Evolutionary conservation across 2,113 vertebrate genomes (phyloP).

Genomic region (Lagopus leucura): DNA sequence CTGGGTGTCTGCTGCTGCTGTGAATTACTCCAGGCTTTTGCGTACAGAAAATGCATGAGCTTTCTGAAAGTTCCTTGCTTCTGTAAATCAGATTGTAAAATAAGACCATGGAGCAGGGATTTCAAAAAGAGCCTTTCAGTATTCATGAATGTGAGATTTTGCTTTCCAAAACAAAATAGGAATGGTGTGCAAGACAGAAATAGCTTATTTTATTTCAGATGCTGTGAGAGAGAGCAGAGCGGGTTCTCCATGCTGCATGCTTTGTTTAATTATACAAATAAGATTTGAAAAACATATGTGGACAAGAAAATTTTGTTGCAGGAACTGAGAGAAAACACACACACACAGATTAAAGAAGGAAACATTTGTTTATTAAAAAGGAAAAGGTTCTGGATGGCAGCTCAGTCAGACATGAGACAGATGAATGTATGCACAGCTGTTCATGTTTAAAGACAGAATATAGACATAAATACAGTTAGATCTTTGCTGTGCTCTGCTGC

Average conservation of each 20-base stretch:
- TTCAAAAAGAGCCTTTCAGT: conserved; percentile 55
- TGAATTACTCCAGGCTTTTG: conserved; percentile 23
- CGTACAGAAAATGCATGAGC: conserved; percentile 36
- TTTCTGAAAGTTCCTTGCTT: not conserved
- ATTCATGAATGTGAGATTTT: conserved; percentile 27
- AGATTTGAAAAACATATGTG: conserved; percentile 48
- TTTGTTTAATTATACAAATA: conserved; percentile 70
- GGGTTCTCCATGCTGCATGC: not conserved
- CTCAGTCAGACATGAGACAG: conserved; percentile 67
- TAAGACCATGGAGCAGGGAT: not conserved
- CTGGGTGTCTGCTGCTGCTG: not conserved
- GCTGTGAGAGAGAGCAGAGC: not conserved
- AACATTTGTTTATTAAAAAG: conserved; percentile 71
- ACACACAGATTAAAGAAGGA: conserved; percentile 58
- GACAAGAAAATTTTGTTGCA: conserved; percentile 59
- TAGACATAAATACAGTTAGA: conserved; percentile 75
- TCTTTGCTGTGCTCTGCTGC: conserved; percentile 70
- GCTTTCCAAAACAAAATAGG: conserved; percentile 35
- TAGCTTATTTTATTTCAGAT: conserved; percentile 35
- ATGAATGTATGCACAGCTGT: conserved; percentile 76
- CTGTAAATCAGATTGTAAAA: conserved; percentile 42
- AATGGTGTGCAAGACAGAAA: conserved; percentile 27
- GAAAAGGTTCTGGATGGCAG: conserved; percentile 70
- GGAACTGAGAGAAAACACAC: conserved; percentile 65
- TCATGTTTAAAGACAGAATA: conserved; percentile 77